Percentiles rank a stretch among this genome's conserved stretches.
phyloP scores from a whole-genome alignment of 2,113 vertebrate species.

The Pogonocichla stellata region DNA sequence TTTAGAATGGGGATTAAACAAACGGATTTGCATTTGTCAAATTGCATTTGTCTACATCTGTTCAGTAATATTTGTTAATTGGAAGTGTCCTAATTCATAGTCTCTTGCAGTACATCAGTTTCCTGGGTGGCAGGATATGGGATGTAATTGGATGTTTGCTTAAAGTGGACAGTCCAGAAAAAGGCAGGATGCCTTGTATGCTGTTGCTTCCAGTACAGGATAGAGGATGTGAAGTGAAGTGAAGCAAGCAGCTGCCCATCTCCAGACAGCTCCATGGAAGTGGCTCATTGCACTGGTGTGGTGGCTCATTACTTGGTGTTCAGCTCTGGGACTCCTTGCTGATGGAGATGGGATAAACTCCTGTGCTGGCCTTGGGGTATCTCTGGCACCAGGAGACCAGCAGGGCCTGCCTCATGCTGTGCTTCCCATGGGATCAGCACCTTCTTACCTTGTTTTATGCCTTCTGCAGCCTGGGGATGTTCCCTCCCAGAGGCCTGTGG shows the following conservation, averaged over 20 bases:
- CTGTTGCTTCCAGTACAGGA: neutral
- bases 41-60: neutral
- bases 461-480: neutral
- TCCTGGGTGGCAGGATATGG: neutral
- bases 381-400: neutral
- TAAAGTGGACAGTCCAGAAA: neutral
- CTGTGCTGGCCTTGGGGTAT: neutral
- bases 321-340: neutral
- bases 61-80: neutral
- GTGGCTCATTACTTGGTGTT: neutral
- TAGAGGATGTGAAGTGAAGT: neutral
- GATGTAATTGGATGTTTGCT: neutral
- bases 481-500: neutral
- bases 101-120: neutral
- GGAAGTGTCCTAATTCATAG: neutral
- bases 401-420: neutral
- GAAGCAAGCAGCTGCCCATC: neutral
- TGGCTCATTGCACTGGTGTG: neutral
- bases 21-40: neutral
- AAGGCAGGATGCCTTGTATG: neutral
- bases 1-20: neutral
- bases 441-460: neutral
- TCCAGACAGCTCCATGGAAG: neutral
- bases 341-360: neutral
- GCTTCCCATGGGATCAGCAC: neutral